phyloP scores from a whole-genome alignment of 2,888 invertebrate genomes.

The Aethes cnicana region DNA sequence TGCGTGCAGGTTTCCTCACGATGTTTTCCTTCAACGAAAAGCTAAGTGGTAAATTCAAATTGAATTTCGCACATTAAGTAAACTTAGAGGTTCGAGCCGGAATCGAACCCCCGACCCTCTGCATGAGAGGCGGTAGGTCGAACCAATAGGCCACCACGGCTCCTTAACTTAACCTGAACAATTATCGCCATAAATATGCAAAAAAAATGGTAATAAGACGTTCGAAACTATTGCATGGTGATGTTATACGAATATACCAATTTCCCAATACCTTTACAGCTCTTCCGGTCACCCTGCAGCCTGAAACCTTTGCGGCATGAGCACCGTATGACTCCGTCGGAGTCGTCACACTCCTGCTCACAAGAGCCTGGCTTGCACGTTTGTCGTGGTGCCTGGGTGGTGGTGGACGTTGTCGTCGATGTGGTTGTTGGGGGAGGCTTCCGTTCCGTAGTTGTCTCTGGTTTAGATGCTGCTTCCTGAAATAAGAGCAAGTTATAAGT shows the following conservation, averaged over 20 bases:
- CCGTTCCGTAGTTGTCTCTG: conserved; percentile 45
- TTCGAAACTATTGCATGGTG: neutral
- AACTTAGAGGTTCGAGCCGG: no score
- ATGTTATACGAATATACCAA: no score
- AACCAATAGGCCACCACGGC: no score
- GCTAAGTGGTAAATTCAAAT: no score
- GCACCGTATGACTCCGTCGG: conserved; percentile 54
- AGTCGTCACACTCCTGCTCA: conserved; percentile 60
- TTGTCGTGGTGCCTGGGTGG: conserved; percentile 42
- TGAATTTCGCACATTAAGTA: no score
- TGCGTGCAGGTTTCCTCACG: no score
- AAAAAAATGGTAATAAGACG: neutral
- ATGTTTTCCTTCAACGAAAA: no score
- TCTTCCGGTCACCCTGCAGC: conserved; percentile 59
- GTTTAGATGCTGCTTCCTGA: conserved; percentile 58
- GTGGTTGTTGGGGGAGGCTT: no score
- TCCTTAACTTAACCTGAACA: no score
- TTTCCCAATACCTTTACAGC: conserved; percentile 62
- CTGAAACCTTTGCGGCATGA: conserved; percentile 61
- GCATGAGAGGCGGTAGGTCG: no score
- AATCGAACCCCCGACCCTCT: no score
- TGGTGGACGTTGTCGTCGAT: conserved; percentile 37
- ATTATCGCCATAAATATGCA: no score
- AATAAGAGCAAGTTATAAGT: neutral
- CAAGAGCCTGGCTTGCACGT: conserved; percentile 61